Base-by-base conservation (phyloP, 2,113 vertebrate species). In the Brachyistius frenatus region DNA sequence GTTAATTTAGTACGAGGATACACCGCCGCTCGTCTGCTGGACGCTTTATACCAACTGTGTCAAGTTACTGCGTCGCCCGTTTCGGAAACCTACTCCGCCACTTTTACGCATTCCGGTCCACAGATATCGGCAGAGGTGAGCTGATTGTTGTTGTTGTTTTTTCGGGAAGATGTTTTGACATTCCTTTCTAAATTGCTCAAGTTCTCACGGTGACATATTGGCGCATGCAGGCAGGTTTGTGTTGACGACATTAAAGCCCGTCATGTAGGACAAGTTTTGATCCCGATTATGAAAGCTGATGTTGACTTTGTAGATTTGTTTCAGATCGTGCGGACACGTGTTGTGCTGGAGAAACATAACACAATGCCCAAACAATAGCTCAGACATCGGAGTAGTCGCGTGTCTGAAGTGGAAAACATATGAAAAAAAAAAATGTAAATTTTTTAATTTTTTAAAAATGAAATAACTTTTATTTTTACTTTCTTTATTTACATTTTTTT, bases 1-100 rank as follows among this genome's bases (percentile, higher is more conserved):
- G 89, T 91, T 90, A 83, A 92, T 92, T 93, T 88, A 86, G 92
- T 89, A 78, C 86, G 86, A 91, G 84, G 90, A 93, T 74, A 46
- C 89, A 39, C 74, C 73, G 80, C 89, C 47, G 88, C 66, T 71
- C 52, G 84, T 41, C 72, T 44, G 89, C 89, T 58, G 90, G 78
- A 90, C 88, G 73, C 80, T 64, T 62, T 72, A 52, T 7, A 56
- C 81, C 72, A 14, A 55, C 78, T 75, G 83, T 52, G 73, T 81
- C 70, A 76, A 83, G 57, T 80, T 50, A 36, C 75, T 41, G 5
- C 76, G 63, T 68, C 70, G 58, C 62, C 50, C 54, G 23, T 6
- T 2, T 52, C 8, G 81, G 68, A 53, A 55, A 76, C 62, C 35
- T 55, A 58, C 90, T 54, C 66, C 35, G 37, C 14, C 31, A 67